Evolutionary conservation across 2,888 invertebrate genomes (phyloP).

Genomic region (Deroplatys truncata): DNA sequence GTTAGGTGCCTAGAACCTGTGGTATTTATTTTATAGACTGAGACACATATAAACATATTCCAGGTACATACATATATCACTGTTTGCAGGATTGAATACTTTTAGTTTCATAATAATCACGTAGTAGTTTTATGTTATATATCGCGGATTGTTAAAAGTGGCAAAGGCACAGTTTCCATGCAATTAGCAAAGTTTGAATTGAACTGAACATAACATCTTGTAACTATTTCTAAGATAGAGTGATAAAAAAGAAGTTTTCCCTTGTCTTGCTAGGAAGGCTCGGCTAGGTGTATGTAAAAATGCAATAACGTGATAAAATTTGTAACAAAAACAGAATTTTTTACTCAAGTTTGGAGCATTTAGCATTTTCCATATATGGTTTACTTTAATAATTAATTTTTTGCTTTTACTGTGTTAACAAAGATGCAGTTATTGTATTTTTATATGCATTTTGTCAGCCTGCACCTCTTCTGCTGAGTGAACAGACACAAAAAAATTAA

Average conservation of each 20-base stretch:
- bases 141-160: neutral
- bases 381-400: neutral
- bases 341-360: neutral
- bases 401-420: neutral
- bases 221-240: neutral
- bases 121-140: neutral
- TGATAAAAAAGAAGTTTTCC: neutral
- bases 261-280: neutral
- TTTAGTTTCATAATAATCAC: neutral
- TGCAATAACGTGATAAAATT: neutral
- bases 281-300: neutral
- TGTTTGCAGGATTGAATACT: neutral
- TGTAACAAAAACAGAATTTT: neutral
- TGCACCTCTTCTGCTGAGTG: slow-evolving; percentile 18
- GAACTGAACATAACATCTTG: neutral
- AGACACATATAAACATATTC: neutral
- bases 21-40: neutral
- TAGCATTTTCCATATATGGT: neutral
- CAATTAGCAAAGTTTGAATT: neutral
- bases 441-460: neutral
- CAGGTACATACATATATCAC: neutral
- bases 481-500: slow-evolving; percentile 2
- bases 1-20: neutral
- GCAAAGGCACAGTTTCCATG: neutral
- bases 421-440: neutral